These are phyloP conservation scores for Himalopsyche anomala DNA, from an alignment of 2,888 invertebrate species.

Conservation along the genomic window DNA sequence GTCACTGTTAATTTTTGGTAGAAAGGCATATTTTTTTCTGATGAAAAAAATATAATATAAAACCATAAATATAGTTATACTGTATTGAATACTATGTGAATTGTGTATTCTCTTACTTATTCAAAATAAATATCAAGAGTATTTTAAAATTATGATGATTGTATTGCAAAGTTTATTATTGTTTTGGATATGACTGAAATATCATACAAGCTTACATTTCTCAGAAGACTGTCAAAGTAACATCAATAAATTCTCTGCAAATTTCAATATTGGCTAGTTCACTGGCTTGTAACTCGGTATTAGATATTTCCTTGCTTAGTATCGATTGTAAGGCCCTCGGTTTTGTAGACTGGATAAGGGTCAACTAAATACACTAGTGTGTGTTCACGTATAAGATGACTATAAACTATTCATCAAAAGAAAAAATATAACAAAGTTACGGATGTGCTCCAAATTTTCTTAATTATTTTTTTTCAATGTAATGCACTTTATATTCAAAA, in stretches of 20 bases:
- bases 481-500: too few relatives aligned
- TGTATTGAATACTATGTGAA: too few relatives aligned
- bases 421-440: too few relatives aligned
- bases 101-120: too few relatives aligned
- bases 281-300: not conserved
- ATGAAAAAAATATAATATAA: too few relatives aligned
- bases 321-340: constrained; percentile 12
- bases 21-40: too few relatives aligned
- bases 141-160: not conserved
- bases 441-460: too few relatives aligned
- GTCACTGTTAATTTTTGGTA: too few relatives aligned
- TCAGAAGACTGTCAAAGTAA: not conserved
- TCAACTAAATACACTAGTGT: not conserved
- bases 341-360: constrained; percentile 8
- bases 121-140: not conserved
- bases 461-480: too few relatives aligned
- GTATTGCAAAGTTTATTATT: not conserved
- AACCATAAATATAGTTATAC: too few relatives aligned
- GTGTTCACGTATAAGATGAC: not conserved
- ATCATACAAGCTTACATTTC: too few relatives aligned
- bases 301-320: constrained; percentile 9
- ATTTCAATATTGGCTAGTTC: not conserved
- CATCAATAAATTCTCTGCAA: not conserved
- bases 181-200: not conserved
- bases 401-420: not conserved